Evolutionary conservation across 2,797 vertebrate species (phyloP).

Genomic region (Galagoides demidoff): DNA sequence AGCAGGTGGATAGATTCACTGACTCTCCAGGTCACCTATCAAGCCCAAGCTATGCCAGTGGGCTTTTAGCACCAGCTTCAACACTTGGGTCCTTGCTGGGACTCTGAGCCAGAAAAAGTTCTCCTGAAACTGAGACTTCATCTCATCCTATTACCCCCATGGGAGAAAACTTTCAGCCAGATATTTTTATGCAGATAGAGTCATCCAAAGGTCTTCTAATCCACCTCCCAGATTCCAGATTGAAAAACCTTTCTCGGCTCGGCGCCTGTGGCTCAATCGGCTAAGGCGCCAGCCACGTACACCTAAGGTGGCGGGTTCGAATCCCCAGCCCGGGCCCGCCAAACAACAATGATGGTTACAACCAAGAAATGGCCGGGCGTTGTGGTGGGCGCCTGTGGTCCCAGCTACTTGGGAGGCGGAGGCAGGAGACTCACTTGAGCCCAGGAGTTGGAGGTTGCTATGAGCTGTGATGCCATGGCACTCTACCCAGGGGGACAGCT

Average conservation of each 20-base stretch:
- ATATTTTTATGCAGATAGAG: conserved; percentile 12
- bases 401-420: too few species aligned
- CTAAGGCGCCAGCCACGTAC: too few species aligned
- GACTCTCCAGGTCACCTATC: background rate
- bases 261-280: too few species aligned
- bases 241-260: background rate
- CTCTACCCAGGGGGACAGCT: too few species aligned
- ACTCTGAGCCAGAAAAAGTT: background rate
- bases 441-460: too few species aligned
- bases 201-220: background rate
- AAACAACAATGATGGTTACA: too few species aligned
- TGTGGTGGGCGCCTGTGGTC: too few species aligned
- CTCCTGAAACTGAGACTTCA: background rate
- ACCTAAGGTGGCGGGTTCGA: too few species aligned
- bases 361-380: too few species aligned
- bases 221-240: background rate
- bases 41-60: background rate
- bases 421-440: too few species aligned
- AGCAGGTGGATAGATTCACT: background rate
- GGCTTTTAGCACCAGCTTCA: background rate
- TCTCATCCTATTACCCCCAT: background rate
- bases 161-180: conserved; percentile 2
- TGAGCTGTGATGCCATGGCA: too few species aligned
- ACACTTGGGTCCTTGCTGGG: background rate
- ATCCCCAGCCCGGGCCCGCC: too few species aligned